Conservation (phyloP, 2,113 vertebrate genomes). For the Plotosus lineatus region DNA sequence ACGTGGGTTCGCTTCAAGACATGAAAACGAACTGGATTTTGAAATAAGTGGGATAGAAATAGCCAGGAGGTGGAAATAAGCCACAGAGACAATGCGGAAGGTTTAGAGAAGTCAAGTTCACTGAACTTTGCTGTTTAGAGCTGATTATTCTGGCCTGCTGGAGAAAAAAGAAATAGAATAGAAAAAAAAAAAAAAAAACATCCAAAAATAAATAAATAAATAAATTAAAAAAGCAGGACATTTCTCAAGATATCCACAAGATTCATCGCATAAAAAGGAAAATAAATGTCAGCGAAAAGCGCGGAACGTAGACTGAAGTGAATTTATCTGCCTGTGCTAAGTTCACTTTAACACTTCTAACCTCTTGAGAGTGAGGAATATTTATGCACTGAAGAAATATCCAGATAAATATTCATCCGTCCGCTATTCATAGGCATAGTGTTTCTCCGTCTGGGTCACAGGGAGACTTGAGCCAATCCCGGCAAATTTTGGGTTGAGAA, state of each 20-base stretch:
- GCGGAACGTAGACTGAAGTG: neutral
- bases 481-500: no score
- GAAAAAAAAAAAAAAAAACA: no score
- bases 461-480: no score
- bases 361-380: neutral
- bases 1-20: neutral
- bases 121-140: conserved; percentile 1
- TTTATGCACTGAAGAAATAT: no score
- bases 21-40: neutral
- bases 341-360: neutral
- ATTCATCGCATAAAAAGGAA: neutral
- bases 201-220: no score
- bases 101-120: conserved; percentile 10
- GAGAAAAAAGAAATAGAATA: no score
- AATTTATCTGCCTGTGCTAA: neutral
- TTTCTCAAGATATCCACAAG: neutral
- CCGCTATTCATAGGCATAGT: no score
- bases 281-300: neutral
- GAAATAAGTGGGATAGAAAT: conserved; percentile 1
- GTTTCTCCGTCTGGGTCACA: no score
- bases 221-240: no score
- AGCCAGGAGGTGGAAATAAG: neutral
- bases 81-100: neutral
- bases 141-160: neutral
- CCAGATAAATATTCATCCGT: neutral